Evolutionary conservation across 2,797 vertebrate species (phyloP).

Genomic region (Peromyscus melanophrys): DNA sequence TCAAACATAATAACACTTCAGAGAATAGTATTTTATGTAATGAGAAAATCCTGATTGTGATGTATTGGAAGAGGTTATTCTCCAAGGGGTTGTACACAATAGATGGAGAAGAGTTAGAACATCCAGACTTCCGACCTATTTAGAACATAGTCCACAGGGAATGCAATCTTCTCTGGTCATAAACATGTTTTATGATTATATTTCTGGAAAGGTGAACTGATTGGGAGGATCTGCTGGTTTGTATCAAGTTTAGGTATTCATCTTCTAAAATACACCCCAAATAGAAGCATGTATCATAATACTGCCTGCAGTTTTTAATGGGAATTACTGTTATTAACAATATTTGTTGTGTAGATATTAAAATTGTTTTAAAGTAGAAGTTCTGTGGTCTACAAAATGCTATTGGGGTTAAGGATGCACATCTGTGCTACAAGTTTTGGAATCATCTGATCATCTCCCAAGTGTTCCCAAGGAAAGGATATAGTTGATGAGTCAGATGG

Average conservation of each 20-base stretch:
- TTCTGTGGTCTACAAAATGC: slow-evolving; percentile 27
- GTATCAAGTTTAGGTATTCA: slow-evolving; percentile 8
- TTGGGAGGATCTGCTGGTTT: slow-evolving; percentile 46
- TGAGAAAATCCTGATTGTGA: slow-evolving; percentile 54
- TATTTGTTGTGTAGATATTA: background rate
- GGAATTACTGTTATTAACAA: slow-evolving; percentile 61
- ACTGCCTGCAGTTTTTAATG: slow-evolving; percentile 80
- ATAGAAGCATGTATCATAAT: background rate
- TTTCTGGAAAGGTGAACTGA: slow-evolving; percentile 63
- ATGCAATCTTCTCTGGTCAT: slow-evolving; percentile 40
- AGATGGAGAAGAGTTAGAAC: slow-evolving; percentile 69
- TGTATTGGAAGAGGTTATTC: slow-evolving; percentile 70
- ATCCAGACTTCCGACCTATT: slow-evolving; percentile 58
- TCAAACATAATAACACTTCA: slow-evolving; percentile 78
- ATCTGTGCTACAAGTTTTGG: slow-evolving; percentile 14
- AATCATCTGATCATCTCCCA: background rate
- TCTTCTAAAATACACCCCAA: slow-evolving; percentile 63
- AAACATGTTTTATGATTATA: slow-evolving; percentile 60
- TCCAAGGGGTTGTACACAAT: slow-evolving; percentile 60
- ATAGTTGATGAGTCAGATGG: slow-evolving; percentile 23
- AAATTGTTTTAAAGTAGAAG: slow-evolving; percentile 77
- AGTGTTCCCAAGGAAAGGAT: slow-evolving; percentile 23
- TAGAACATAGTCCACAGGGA: slow-evolving; percentile 67
- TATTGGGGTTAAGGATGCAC: background rate
- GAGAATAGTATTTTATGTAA: slow-evolving; percentile 66